Evolutionary conservation across 2,113 vertebrate species (phyloP).

Genomic region (Donacobius atricapilla): DNA sequence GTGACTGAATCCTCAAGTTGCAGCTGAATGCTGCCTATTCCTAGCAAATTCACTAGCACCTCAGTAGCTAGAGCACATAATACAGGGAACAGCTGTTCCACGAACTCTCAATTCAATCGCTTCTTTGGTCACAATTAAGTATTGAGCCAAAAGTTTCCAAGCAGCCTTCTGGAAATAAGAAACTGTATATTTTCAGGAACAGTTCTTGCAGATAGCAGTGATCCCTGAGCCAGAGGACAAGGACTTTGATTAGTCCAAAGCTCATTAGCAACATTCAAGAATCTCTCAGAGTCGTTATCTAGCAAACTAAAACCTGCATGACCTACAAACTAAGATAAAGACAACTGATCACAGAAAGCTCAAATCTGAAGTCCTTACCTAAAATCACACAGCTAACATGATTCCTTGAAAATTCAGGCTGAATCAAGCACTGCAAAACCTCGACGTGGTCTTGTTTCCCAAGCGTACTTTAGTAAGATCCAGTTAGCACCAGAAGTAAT

Average conservation of each 20-base stretch:
- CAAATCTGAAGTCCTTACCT: neutral
- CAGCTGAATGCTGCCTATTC: neutral
- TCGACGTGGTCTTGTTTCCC: neutral
- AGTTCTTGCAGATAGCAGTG: neutral
- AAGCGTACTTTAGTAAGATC: neutral
- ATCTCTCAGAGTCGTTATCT: neutral
- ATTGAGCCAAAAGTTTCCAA: neutral
- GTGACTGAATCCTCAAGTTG: neutral
- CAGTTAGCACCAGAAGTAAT: neutral
- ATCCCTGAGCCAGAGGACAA: neutral
- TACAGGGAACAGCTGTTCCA: neutral
- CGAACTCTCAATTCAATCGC: neutral
- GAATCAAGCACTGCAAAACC: neutral
- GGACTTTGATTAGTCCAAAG: slow-evolving; percentile 22
- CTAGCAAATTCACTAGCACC: neutral
- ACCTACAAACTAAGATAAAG: slow-evolving; percentile 23
- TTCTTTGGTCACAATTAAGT: neutral
- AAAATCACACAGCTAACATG: neutral
- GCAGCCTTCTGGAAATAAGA: neutral
- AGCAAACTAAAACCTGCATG: slow-evolving; percentile 25
- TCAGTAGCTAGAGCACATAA: neutral
- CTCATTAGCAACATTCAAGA: slow-evolving; percentile 39
- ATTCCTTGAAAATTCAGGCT: neutral
- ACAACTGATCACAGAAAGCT: neutral
- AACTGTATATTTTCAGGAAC: neutral